Conservation (phyloP, 2,797 vertebrate genomes). For the Hemitrygon akajei region DNA sequence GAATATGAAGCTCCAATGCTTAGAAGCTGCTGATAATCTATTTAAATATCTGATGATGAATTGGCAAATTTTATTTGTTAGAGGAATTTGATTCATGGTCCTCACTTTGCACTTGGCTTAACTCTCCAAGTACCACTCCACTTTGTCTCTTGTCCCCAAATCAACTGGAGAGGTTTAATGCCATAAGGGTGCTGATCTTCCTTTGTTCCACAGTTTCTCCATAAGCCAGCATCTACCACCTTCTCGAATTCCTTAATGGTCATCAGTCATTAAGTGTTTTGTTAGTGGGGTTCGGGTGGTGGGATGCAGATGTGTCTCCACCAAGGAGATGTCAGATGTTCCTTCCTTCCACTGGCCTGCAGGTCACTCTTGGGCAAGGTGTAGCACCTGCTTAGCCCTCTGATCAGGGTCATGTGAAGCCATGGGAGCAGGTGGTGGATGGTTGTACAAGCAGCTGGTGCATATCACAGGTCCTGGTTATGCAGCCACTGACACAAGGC, state of each 20-base stretch:
- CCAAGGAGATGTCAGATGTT: no score
- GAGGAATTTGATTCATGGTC: not conserved
- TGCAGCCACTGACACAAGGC: no score
- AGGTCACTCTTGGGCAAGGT: no score
- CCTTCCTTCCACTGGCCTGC: no score
- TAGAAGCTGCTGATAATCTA: not conserved
- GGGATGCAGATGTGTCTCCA: no score
- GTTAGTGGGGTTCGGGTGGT: not conserved
- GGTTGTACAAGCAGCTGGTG: no score
- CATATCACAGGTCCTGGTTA: no score
- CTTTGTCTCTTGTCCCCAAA: not conserved
- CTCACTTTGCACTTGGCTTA: not conserved
- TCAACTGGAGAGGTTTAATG: not conserved
- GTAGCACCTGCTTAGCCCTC: no score
- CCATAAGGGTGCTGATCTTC: not conserved
- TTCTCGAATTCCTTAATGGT: no score
- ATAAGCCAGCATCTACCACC: no score
- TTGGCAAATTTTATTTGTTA: not conserved
- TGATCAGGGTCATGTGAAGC: no score
- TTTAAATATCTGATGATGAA: not conserved
- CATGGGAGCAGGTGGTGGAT: no score
- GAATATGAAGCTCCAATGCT: not conserved
- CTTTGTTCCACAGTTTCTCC: not conserved
- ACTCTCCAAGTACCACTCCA: not conserved
- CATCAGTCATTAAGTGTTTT: not conserved